Percentiles rank a stretch among this genome's conserved stretches.
phyloP scores from a whole-genome alignment of 2,888 invertebrate genomes.

The Megaustenia siamemsis region DNA sequence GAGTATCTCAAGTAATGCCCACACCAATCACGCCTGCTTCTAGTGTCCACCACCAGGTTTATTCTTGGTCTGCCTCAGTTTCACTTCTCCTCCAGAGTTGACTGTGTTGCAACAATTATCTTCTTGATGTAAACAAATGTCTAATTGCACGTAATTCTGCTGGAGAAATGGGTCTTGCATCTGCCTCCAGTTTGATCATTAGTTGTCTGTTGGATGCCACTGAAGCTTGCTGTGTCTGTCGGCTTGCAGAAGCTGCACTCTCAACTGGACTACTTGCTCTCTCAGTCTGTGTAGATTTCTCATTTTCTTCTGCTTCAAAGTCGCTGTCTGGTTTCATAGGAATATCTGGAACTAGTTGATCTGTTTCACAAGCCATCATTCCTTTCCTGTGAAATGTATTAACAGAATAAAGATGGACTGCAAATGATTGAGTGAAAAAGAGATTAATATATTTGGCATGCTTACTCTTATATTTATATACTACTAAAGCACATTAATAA shows the following conservation, averaged over 20 bases:
- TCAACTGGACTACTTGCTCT: not conserved
- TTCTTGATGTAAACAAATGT: slow-evolving; percentile 58
- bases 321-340: slow-evolving; percentile 25
- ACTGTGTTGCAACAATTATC: too few species aligned
- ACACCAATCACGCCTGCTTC: too few species aligned
- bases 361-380: slow-evolving; percentile 53
- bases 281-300: slow-evolving; percentile 40
- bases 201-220: slow-evolving; percentile 26
- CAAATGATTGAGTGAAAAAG: too few species aligned
- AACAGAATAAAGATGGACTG: too few species aligned
- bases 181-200: slow-evolving; percentile 63
- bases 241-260: not conserved
- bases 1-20: too few species aligned
- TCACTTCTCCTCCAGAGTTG: too few species aligned
- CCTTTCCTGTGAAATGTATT: slow-evolving; percentile 44
- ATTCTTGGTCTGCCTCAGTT: too few species aligned
- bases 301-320: slow-evolving; percentile 31
- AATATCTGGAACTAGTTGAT: slow-evolving; percentile 49
- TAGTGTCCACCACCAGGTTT: too few species aligned
- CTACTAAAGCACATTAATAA: too few species aligned
- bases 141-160: slow-evolving; percentile 68
- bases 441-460: too few species aligned
- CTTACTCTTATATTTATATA: too few species aligned
- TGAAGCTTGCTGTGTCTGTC: not conserved
- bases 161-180: slow-evolving; percentile 72